Percentiles rank a stretch among this genome's conserved stretches.
Evolutionary conservation across 2,888 invertebrate species (phyloP).

Genomic region (Lingula anatina): DNA sequence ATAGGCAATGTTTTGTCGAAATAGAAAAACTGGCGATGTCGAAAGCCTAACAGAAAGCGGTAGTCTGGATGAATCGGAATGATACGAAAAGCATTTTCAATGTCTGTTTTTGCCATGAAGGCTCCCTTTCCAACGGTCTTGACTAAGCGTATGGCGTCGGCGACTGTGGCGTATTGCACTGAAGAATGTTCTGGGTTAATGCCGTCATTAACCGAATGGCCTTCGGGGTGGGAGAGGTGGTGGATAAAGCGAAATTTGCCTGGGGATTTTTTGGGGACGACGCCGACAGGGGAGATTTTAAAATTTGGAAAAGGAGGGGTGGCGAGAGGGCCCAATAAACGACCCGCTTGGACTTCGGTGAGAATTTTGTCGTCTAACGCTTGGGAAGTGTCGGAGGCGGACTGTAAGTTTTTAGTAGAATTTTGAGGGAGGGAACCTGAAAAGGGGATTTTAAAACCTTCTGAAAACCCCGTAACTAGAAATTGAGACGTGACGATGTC

Average conservation of each 20-base stretch:
- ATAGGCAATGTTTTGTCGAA: slow-evolving; percentile 4
- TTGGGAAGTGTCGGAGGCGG: too few species aligned
- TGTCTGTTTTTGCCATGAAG: slow-evolving; percentile 7
- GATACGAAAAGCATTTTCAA: slow-evolving; percentile 11
- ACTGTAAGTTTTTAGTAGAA: too few species aligned
- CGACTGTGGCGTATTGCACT: slow-evolving; percentile 9
- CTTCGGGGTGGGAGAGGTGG: background rate
- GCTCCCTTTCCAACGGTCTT: slow-evolving; percentile 4
- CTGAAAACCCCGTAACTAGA: background rate
- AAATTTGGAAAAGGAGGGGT: slow-evolving; percentile 3
- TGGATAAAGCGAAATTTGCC: slow-evolving; percentile 3
- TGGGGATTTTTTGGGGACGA: slow-evolving; percentile 9
- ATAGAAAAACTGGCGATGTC: background rate
- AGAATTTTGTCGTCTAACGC: too few species aligned
- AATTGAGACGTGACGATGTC: too few species aligned
- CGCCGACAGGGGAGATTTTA: slow-evolving; percentile 9
- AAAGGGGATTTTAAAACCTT: background rate
- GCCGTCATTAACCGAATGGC: slow-evolving; percentile 4
- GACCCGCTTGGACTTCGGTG: too few species aligned
- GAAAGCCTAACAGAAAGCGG: slow-evolving; percentile 3
- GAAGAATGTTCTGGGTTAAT: slow-evolving; percentile 6
- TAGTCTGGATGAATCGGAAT: slow-evolving; percentile 8
- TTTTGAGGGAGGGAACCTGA: background rate
- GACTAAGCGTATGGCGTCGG: background rate
- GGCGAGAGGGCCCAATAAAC: too few species aligned